These are phyloP conservation scores for Sisor rabdophorus DNA, from an alignment of 2,113 vertebrate genomes.

Conservation along the genomic window DNA sequence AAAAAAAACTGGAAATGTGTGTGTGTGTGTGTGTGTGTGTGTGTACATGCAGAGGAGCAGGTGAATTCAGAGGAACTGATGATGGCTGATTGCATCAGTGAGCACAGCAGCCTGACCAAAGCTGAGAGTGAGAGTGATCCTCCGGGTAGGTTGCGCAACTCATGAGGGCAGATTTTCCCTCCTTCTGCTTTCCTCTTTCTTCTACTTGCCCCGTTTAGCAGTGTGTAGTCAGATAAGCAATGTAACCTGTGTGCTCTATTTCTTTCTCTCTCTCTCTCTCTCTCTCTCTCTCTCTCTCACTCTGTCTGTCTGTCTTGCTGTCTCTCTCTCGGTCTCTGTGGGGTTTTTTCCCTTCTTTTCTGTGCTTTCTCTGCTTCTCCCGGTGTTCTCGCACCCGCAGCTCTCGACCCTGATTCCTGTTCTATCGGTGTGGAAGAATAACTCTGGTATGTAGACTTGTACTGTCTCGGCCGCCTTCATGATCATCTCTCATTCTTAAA, in stretches of 20 bases:
- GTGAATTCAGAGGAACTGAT: constrained; percentile 74
- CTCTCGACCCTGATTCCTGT: constrained; percentile 87
- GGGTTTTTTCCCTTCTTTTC: constrained; percentile 51
- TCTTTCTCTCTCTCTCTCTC: constrained; percentile 58
- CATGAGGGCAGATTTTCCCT: constrained; percentile 55
- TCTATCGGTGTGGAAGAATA: constrained; percentile 93
- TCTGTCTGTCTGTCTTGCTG: too few species aligned
- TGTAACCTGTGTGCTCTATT: constrained; percentile 60
- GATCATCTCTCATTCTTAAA: constrained; percentile 23
- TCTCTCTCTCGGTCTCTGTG: constrained; percentile 57
- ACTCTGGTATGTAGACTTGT: constrained; percentile 80
- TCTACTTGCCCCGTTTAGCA: neutral
- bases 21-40: constrained; percentile 5
- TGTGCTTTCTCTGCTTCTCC: constrained; percentile 51
- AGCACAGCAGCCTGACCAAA: constrained; percentile 75
- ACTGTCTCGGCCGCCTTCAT: constrained; percentile 51
- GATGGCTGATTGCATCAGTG: constrained; percentile 78
- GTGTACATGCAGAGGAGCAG: constrained; percentile 67
- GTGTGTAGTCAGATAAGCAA: constrained; percentile 35
- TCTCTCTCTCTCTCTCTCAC: constrained; percentile 59
- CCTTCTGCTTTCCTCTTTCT: neutral
- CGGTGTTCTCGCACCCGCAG: constrained; percentile 67
- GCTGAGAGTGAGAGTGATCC: constrained; percentile 71
- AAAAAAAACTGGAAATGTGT: neutral
- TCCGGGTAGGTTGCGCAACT: constrained; percentile 70